Base-by-base conservation (phyloP, 2,888 invertebrate species). In the Hymenopus coronatus region DNA sequence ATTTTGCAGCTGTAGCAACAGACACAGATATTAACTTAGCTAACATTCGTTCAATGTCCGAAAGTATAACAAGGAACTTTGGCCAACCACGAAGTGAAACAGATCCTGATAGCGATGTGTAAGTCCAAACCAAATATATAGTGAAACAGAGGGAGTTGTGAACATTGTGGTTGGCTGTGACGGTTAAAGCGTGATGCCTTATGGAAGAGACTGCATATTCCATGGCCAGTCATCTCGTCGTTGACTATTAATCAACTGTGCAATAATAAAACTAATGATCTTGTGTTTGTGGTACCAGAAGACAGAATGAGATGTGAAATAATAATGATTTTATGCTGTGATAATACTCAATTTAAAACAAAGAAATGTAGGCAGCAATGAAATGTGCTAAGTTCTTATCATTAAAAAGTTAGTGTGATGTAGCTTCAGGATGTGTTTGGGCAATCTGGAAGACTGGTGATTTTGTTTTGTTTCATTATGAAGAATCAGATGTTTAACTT, bases 41-140 rank as follows among this genome's bases (percentile, higher is more conserved):
- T 83, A 96, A 96, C 93, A 96, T 97, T 91, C 95, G 96, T 91
- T 96, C 96, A 88, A 96, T 97, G 94, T 96, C 96, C 92, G 96
- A 96, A 92, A 96, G 96, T 92, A 97, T 97, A 90, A 96, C 96
- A 4, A 94, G 96, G 91, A 96, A 96, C 93, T 97, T 97, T 93
- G 96, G 97, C 88, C 96, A 96, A 92, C 95, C 96, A 86, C 94
- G 95, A 92, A 95, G 94, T 91, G 94, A 96, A 92, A 96, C 95
- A 15, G 96, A 96, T 92, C 95, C 94, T 87, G 96, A 96, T 92
- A 96, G 96, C 93, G 96, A 96, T 92, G 95, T 95, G 90, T 96
- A 88, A 70, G 12, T 89, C 54, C 6, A 70, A 70, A 70, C 54
- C 15, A 70, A 70, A 70, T 70, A 15, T 20, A 12, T 70, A 70